Base-by-base conservation (phyloP, 1,140 invertebrate genomes). In the Carposina sasakii region DNA sequence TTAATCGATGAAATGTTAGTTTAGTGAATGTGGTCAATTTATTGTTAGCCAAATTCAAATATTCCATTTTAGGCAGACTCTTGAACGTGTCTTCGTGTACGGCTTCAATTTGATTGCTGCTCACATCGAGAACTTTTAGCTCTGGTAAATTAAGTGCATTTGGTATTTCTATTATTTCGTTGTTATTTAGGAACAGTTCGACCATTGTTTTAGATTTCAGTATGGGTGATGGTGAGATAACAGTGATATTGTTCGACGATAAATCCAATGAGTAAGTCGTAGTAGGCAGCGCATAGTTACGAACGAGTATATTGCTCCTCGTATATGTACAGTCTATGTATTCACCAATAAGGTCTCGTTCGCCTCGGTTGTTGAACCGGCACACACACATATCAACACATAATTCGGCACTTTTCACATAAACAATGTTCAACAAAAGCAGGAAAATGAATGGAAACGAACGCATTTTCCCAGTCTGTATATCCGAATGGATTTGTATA, bases 11-110 rank as follows among this genome's bases (percentile, higher is more conserved):
- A 45, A 89, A 87, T 0, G 72, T 57, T 36, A 84, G 47, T 36
- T 67, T 63, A 8, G 76, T 62, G 39, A 88, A 71, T 12, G 72
- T 62, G 2, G 68, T 73, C 15, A 89, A 81, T 58, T 64, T 70
- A 55, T 89, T 89, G 45, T 85, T 82, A 2, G 86, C 72, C 23
- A 89, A 66, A 64, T 88, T 88, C 13, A 89, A 61, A 64, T 78
- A 78, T 53, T 87, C 70, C 33, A 89, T 62, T 43, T 85, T 81
- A 0, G 60, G 63, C 4, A 88, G 49, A 23, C 66, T 59, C 45
- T 73, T 70, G 52, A 88, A 88, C 0, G 82, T 62, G 19, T 78
- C 78, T 60, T 57, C 56, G 43, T 84, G 66, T 23, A 89, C 59
- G n/a, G 46, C 64, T 45, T 76, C 67, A 16, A 89, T 51, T 49